phyloP scores from a whole-genome alignment of 2,888 invertebrate species.

The Trachelus troglodyta region DNA sequence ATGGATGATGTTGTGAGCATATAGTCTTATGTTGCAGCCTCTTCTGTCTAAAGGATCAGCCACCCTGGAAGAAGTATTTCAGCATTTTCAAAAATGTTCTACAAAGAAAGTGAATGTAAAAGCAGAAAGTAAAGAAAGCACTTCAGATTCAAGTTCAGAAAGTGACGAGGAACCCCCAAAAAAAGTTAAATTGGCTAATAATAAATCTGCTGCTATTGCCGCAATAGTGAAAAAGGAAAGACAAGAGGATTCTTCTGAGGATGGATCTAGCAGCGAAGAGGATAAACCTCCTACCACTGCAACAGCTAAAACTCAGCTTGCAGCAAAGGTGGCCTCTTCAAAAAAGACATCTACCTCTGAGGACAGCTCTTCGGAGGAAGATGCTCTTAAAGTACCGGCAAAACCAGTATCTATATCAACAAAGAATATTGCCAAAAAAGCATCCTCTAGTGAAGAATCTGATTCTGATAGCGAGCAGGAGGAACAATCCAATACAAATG shows the following conservation, averaged over 20 bases:
- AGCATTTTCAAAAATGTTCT: slow-evolving; percentile 70
- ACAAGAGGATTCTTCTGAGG: slow-evolving; percentile 44
- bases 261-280: slow-evolving; percentile 52
- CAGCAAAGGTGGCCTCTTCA: slow-evolving; percentile 30
- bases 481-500: slow-evolving; percentile 14
- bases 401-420: slow-evolving; percentile 23
- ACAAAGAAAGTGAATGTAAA: slow-evolving; percentile 66
- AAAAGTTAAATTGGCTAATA: slow-evolving; percentile 47
- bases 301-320: slow-evolving; percentile 49
- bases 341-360: slow-evolving; percentile 60
- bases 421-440: slow-evolving; percentile 32
- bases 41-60: slow-evolving; percentile 75
- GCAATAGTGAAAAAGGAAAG: slow-evolving; percentile 31
- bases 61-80: slow-evolving; percentile 72
- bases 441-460: slow-evolving; percentile 35
- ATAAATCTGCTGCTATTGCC: slow-evolving; percentile 35
- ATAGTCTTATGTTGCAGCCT: slow-evolving; percentile 69
- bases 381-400: slow-evolving; percentile 24
- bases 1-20: neutral
- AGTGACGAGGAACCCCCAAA: slow-evolving; percentile 51
- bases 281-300: slow-evolving; percentile 38
- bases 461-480: slow-evolving; percentile 32
- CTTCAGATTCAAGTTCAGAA: slow-evolving; percentile 61
- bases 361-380: slow-evolving; percentile 53
- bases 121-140: slow-evolving; percentile 47